These are phyloP conservation scores for Craseonycteris thonglongyai DNA, from an alignment of 2,113 vertebrate genomes.

Conservation along the genomic window DNA sequence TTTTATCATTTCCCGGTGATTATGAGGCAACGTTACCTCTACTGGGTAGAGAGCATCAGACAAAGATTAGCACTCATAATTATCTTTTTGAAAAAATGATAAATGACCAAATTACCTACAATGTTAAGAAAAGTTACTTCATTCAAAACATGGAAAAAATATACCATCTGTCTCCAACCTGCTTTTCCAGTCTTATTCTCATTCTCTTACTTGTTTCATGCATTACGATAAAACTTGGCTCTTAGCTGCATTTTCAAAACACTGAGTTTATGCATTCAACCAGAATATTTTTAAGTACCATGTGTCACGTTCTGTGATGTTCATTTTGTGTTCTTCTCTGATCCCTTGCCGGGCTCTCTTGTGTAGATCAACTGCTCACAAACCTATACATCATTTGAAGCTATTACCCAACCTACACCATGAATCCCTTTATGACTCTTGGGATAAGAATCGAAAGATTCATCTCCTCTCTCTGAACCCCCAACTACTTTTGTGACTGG, in stretches of 20 bases:
- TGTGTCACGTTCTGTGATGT: not conserved
- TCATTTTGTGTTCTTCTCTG: not conserved
- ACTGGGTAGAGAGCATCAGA: not conserved
- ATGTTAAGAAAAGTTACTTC: not conserved
- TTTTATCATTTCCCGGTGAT: not conserved
- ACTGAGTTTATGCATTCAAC: not conserved
- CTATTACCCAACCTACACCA: not conserved
- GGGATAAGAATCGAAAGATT: not conserved
- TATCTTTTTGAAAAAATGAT: not conserved
- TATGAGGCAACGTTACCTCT: rapidly evolving
- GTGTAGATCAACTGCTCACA: not conserved
- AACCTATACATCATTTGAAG: not conserved
- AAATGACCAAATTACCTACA: not conserved
- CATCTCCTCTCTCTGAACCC: not conserved
- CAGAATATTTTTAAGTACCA: not conserved
- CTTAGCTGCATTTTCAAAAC: not conserved
- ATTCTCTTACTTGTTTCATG: not conserved
- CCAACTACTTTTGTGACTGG: not conserved
- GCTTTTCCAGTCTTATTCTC: not conserved
- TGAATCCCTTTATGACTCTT: not conserved
- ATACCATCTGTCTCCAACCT: not conserved
- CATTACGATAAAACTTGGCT: not conserved
- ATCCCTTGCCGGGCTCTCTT: not conserved
- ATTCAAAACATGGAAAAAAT: not conserved
- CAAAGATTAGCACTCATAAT: not conserved